phyloP scores from a whole-genome alignment of 37 sponge, comb jelly and placozoan genomes.

The Cliona cf. orientalis region DNA sequence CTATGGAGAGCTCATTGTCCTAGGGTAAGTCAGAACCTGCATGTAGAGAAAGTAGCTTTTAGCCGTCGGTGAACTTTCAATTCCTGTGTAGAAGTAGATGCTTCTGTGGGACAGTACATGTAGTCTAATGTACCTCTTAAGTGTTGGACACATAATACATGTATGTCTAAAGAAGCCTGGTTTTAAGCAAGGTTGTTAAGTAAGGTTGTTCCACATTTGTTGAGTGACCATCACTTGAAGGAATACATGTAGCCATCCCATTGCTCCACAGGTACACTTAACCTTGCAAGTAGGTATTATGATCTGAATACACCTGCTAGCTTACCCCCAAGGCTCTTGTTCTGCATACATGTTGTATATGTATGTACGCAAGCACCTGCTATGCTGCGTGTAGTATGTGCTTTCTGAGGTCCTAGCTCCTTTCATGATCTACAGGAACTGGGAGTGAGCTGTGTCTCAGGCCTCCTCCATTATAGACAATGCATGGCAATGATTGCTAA shows the following conservation, averaged over 20 bases:
- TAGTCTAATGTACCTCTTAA: too few relatives aligned
- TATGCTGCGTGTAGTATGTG: neutral
- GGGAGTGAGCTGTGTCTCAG: neutral
- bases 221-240: too few relatives aligned
- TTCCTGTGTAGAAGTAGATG: neutral
- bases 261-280: too few relatives aligned
- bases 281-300: too few relatives aligned
- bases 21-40: constrained; percentile 73
- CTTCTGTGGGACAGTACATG: neutral
- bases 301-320: too few relatives aligned
- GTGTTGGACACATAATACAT: too few relatives aligned
- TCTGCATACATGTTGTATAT: neutral
- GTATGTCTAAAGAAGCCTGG: too few relatives aligned
- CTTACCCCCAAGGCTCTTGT: too few relatives aligned
- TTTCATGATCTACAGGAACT: neutral
- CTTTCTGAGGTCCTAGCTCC: neutral
- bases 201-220: too few relatives aligned
- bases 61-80: neutral
- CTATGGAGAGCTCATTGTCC: constrained; percentile 83
- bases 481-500: too few relatives aligned
- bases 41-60: neutral
- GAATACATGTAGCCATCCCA: too few relatives aligned
- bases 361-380: neutral
- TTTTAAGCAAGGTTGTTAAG: too few relatives aligned
- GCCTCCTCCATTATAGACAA: neutral